These are phyloP conservation scores for Capitella teleta DNA, from an alignment of 1,140 invertebrate genomes.

Conservation along the genomic window DNA sequence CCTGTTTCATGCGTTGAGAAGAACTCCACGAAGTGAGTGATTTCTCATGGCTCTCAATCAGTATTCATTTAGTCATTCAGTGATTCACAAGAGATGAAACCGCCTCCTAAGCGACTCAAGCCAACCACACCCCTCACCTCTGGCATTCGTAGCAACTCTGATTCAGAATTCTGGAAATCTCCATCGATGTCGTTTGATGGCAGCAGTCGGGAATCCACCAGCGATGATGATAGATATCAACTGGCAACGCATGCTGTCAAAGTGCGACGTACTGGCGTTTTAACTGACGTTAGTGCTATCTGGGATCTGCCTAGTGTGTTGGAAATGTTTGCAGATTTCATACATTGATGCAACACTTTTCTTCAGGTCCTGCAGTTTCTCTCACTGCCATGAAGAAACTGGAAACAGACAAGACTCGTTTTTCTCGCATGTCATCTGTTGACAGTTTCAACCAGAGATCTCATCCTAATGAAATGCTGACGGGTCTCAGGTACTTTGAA, in stretches of 20 bases:
- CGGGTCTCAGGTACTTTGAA: slow-evolving; percentile 48
- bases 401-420: slow-evolving; percentile 33
- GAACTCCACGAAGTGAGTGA: too few relatives aligned
- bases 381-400: slow-evolving; percentile 29
- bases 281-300: slow-evolving; percentile 44
- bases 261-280: slow-evolving; percentile 43
- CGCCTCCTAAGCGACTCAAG: too few relatives aligned
- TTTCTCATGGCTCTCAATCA: too few relatives aligned
- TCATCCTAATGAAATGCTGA: slow-evolving; percentile 47
- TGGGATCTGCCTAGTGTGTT: slow-evolving; percentile 45
- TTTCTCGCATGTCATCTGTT: slow-evolving; percentile 39
- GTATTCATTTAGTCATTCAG: too few relatives aligned
- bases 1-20: too few relatives aligned
- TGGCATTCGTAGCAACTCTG: too few relatives aligned
- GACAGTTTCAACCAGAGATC: slow-evolving; percentile 42
- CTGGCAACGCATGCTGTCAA: slow-evolving; percentile 48
- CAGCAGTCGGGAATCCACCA: neutral
- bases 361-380: slow-evolving; percentile 35
- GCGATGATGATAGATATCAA: slow-evolving; percentile 35
- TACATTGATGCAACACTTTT: too few relatives aligned
- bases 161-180: too few relatives aligned
- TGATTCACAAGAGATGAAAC: too few relatives aligned
- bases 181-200: neutral
- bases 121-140: too few relatives aligned
- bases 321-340: too few relatives aligned